Evolutionary conservation across 2,797 vertebrate species (phyloP).

Genomic region (Melanotaenia pygmaea): DNA sequence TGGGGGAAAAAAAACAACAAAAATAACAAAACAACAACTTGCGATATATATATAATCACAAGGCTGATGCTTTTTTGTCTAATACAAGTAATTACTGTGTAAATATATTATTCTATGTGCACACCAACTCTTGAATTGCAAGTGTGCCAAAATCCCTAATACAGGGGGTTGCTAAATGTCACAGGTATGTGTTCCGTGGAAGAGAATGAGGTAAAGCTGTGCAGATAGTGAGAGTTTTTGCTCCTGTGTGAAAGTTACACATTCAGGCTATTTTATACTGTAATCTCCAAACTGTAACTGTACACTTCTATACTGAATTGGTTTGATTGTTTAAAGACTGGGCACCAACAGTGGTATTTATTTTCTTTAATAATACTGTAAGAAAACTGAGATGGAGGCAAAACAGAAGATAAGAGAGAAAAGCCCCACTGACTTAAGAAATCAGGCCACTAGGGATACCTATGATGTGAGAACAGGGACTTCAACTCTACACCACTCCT

Average conservation of each 20-base stretch:
- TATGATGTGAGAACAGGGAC: constrained; percentile 38
- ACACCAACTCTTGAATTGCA: not conserved
- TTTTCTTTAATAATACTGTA: constrained; percentile 19
- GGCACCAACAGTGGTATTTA: constrained; percentile 35
- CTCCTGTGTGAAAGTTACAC: constrained; percentile 21
- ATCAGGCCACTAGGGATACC: constrained; percentile 49
- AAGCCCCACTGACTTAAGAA: constrained; percentile 50
- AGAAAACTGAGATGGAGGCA: constrained; percentile 56
- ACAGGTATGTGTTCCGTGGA: constrained; percentile 24
- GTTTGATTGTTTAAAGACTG: not conserved
- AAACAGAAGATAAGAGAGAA: constrained; percentile 26
- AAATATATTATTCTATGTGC: not conserved
- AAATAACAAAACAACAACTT: not conserved
- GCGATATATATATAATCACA: not conserved
- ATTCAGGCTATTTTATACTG: constrained; percentile 3
- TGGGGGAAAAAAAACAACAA: too few species aligned
- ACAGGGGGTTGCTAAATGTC: constrained; percentile 42
- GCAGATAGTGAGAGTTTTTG: constrained; percentile 12
- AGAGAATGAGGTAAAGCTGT: constrained; percentile 12
- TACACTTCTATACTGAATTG: constrained; percentile 45
- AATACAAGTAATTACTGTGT: too few species aligned
- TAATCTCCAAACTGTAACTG: constrained; percentile 49
- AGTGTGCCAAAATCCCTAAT: constrained; percentile 3
- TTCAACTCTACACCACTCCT: constrained; percentile 40
- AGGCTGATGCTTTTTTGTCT: too few species aligned